Evolutionary conservation across 2,888 invertebrate species (phyloP).

Genomic region (Perdita meconis): DNA sequence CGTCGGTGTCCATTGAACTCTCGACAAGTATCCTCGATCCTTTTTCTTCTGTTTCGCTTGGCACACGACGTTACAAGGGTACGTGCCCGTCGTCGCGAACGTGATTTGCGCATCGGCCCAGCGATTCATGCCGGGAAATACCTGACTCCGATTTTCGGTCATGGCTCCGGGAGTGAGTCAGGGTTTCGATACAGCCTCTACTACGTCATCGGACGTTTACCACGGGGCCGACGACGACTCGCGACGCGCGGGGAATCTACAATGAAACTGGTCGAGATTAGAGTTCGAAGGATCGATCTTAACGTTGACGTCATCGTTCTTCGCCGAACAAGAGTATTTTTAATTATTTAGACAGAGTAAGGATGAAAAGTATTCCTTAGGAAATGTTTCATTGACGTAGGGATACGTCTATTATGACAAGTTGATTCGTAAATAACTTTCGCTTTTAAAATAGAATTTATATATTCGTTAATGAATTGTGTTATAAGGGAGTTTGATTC

Average conservation of each 20-base stretch:
- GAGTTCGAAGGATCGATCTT: too few relatives aligned
- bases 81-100: constrained; percentile 32
- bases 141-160: constrained; percentile 66
- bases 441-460: too few relatives aligned
- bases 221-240: constrained; percentile 38
- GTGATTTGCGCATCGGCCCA: constrained; percentile 39
- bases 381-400: too few relatives aligned
- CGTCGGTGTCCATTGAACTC: constrained; percentile 2
- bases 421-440: too few relatives aligned
- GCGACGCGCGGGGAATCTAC: constrained; percentile 13
- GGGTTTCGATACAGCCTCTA: constrained; percentile 41
- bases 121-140: constrained; percentile 68
- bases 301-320: too few relatives aligned
- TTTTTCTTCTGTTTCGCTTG: not conserved
- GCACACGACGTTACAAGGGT: constrained; percentile 10
- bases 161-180: constrained; percentile 68
- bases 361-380: too few relatives aligned
- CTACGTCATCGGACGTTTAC: constrained; percentile 50
- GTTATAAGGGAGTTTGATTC: too few relatives aligned
- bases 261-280: constrained; percentile 4
- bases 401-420: too few relatives aligned
- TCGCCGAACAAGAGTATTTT: too few relatives aligned
- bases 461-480: too few relatives aligned
- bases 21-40: not conserved
- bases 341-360: too few relatives aligned